Percentiles rank a stretch among this genome's conserved stretches.
phyloP scores from a whole-genome alignment of 1,140 invertebrate genomes.

The Ptiloglossa arizonensis region DNA sequence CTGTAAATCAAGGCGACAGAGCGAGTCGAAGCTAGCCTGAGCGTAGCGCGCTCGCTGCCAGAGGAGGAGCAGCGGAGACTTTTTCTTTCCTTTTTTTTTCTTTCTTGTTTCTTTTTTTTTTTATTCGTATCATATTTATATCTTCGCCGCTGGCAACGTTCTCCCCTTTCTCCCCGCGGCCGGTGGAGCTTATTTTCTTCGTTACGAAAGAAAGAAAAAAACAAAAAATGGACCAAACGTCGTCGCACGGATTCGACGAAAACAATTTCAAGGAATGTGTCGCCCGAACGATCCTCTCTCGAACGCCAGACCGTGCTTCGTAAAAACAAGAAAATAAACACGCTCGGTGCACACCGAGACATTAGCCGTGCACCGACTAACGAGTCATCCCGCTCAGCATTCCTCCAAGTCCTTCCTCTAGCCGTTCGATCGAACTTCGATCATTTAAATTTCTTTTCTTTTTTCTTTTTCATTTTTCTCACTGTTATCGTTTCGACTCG shows the following conservation, averaged over 20 bases:
- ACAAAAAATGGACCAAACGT: background rate
- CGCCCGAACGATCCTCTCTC: too few relatives aligned
- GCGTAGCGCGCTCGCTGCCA: too few relatives aligned
- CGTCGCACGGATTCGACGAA: background rate
- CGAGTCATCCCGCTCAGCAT: too few relatives aligned
- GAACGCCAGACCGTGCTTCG: background rate
- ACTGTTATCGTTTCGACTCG: too few relatives aligned
- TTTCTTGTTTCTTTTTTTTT: background rate
- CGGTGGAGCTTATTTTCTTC: background rate
- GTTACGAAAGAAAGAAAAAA: background rate
- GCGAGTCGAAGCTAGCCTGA: background rate
- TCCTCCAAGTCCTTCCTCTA: too few relatives aligned
- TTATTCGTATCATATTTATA: background rate
- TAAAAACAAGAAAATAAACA: constrained; percentile 33
- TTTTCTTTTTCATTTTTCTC: too few relatives aligned
- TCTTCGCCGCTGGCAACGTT: background rate
- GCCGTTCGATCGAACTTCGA: too few relatives aligned
- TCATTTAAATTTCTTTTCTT: too few relatives aligned
- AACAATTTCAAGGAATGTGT: constrained; percentile 17
- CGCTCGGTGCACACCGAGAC: too few relatives aligned
- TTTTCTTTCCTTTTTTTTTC: too few relatives aligned
- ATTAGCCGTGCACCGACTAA: background rate
- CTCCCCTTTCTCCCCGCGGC: too few relatives aligned
- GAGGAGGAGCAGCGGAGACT: too few relatives aligned
- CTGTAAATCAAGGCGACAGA: constrained; percentile 20